A percentile compares a stretch with the other conserved stretches of the same genome.
Conservation (phyloP, 2,888 invertebrate genomes). For the Sinohyriopsis cumingii region DNA sequence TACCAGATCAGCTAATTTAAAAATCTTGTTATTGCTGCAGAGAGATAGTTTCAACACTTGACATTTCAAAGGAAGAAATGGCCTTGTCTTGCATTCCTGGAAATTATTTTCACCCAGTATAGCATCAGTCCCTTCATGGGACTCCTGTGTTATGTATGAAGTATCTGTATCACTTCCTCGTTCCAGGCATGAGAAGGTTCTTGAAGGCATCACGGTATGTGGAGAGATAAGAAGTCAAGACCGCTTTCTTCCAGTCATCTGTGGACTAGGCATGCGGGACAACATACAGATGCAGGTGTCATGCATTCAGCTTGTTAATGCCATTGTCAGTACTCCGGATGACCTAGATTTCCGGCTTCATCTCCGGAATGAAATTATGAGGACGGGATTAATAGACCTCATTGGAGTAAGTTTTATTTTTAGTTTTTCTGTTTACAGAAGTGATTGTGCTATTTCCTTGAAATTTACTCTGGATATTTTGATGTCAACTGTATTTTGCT, state of each 20-base stretch:
- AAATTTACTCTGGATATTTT: too few species aligned
- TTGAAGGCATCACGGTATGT: constrained; percentile 91
- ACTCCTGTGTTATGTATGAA: too few species aligned
- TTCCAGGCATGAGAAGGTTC: constrained; percentile 84
- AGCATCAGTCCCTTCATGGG: too few species aligned
- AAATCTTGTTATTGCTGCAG: too few species aligned
- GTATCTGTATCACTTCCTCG: background rate
- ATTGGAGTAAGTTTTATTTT: constrained; percentile 75
- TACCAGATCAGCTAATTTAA: too few species aligned
- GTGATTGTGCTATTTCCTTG: too few species aligned
- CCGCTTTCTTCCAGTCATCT: constrained; percentile 83
- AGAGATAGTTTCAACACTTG: too few species aligned
- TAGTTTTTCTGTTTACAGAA: background rate
- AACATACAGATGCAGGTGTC: constrained; percentile 74
- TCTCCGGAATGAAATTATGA: constrained; percentile 94
- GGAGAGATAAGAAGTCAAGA: constrained; percentile 83
- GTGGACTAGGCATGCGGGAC: constrained; percentile 80
- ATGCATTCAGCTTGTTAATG: constrained; percentile 95
- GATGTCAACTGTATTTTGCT: too few species aligned
- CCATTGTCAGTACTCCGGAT: constrained; percentile 86
- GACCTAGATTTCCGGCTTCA: constrained; percentile 95
- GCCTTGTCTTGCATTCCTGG: too few species aligned
- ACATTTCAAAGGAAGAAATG: too few species aligned
- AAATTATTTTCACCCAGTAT: too few species aligned
- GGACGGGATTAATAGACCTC: constrained; percentile 90